These are phyloP conservation scores for Anarrhichthys ocellatus DNA, from an alignment of 2,113 vertebrate genomes.

Conservation along the genomic window DNA sequence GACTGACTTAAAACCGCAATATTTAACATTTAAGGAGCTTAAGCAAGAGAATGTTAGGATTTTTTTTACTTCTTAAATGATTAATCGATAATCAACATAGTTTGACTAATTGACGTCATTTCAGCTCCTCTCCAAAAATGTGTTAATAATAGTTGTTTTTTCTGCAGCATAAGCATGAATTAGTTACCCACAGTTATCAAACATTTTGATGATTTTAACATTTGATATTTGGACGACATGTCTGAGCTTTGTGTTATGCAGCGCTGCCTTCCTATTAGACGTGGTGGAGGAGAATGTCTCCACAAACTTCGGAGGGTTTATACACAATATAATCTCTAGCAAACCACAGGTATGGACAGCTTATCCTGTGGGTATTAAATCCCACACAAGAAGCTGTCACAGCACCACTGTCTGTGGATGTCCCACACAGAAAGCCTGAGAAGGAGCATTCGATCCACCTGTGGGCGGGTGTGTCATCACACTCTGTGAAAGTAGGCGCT, in stretches of 20 bases:
- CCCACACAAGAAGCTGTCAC: constrained; percentile 53
- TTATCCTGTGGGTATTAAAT: constrained; percentile 56
- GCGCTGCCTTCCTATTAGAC: not conserved
- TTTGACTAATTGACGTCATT: not conserved
- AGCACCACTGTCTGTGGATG: constrained; percentile 12
- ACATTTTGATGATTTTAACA: not conserved
- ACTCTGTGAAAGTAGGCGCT: constrained; percentile 48
- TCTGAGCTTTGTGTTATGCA: not conserved
- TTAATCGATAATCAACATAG: not conserved
- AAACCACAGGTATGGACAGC: constrained; percentile 39
- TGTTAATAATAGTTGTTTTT: not conserved
- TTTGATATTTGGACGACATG: not conserved
- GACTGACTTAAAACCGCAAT: not conserved
- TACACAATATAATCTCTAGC: constrained; percentile 46
- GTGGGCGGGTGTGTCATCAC: constrained; percentile 51
- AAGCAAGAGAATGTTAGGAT: not conserved
- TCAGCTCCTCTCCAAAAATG: not conserved
- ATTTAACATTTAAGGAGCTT: not conserved
- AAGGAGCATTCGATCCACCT: constrained; percentile 47
- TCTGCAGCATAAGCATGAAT: not conserved
- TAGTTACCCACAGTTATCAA: not conserved
- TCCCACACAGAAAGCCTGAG: constrained; percentile 40
- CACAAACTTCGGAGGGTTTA: constrained; percentile 22
- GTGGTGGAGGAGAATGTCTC: not conserved
- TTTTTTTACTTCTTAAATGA: not conserved